Percentiles rank a stretch among this genome's conserved stretches.
phyloP scores from a whole-genome alignment of 2,888 invertebrate species.

The Tipula lateralis region DNA sequence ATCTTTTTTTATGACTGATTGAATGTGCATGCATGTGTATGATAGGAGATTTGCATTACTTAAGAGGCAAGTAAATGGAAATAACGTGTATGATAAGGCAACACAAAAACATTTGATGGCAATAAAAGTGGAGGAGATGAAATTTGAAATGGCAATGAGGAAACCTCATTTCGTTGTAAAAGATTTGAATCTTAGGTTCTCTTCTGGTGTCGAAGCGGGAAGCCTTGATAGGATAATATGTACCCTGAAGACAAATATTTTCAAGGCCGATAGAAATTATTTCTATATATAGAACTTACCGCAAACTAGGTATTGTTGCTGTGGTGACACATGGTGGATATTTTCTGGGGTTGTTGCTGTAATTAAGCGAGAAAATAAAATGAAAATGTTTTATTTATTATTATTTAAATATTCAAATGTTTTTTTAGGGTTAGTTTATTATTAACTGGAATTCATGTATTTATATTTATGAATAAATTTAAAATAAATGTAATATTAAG shows the following conservation, averaged over 20 bases:
- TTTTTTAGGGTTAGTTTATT: neutral
- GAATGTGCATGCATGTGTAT: neutral
- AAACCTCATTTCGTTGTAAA: no score
- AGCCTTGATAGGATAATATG: no score
- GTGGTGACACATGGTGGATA: neutral
- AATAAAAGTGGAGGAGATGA: no score
- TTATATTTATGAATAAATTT: slow-evolving; percentile 3
- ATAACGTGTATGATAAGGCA: neutral
- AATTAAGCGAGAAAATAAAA: neutral
- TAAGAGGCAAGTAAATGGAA: neutral
- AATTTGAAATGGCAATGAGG: no score
- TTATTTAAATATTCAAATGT: neutral
- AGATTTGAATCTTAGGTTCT: no score
- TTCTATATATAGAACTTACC: neutral
- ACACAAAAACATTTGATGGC: no score
- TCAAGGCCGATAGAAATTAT: no score
- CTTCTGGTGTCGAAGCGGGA: no score
- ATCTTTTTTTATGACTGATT: neutral
- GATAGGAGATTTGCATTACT: neutral
- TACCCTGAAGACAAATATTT: no score
- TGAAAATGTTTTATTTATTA: neutral
- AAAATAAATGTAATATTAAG: neutral
- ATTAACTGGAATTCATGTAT: neutral
- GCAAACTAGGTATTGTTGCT: neutral
- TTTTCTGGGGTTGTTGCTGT: neutral